phyloP scores from a whole-genome alignment of 2,888 invertebrate species.

The Pyrgus malvae region DNA sequence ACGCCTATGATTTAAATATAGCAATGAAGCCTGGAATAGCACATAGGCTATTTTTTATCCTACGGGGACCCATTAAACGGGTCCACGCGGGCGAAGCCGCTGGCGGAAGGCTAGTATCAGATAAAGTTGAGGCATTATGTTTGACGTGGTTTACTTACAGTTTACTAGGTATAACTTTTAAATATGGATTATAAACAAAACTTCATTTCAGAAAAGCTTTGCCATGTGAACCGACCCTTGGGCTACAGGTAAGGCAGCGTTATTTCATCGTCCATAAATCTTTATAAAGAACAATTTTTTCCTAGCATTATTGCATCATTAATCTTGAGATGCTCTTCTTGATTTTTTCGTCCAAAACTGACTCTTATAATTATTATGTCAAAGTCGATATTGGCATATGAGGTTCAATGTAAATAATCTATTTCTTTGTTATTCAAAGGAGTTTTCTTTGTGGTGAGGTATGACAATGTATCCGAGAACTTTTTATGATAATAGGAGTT shows the following conservation, averaged over 20 bases:
- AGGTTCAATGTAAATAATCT: not conserved
- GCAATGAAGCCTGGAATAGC: too few relatives aligned
- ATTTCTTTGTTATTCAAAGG: constrained; percentile 3
- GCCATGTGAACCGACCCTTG: not conserved
- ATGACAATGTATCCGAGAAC: not conserved
- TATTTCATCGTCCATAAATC: constrained; percentile 6
- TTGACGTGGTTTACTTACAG: too few relatives aligned
- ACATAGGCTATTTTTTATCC: too few relatives aligned
- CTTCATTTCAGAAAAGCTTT: too few relatives aligned
- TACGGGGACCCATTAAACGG: too few relatives aligned
- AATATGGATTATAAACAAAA: not conserved
- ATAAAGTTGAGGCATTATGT: too few relatives aligned
- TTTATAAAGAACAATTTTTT: constrained; percentile 2
- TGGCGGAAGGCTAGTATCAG: too few relatives aligned
- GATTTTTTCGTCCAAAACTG: not conserved
- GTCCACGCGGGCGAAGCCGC: too few relatives aligned
- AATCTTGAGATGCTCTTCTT: constrained; percentile 4
- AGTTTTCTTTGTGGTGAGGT: not conserved
- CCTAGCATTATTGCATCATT: constrained; percentile 11
- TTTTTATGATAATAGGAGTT: not conserved
- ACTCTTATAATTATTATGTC: not conserved
- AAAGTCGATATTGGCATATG: not conserved
- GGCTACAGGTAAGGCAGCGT: constrained; percentile 8
- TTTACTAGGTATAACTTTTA: too few relatives aligned
- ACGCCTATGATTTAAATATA: too few relatives aligned